phyloP scores from a whole-genome alignment of 2,888 invertebrate genomes.

The Nymphalis urticae region DNA sequence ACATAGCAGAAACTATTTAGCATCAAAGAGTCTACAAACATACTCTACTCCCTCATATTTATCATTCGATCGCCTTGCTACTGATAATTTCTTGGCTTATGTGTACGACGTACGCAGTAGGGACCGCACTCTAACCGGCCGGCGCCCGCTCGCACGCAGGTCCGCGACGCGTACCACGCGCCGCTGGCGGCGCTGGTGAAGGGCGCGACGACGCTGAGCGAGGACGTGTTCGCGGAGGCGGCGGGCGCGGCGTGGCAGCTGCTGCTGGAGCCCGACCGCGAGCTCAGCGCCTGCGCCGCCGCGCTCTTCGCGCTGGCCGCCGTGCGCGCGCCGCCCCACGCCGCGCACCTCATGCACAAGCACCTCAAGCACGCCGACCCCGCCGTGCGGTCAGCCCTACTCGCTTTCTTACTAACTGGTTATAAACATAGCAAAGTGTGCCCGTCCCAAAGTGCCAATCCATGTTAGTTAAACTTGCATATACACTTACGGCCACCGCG shows the following conservation, averaged over 20 bases:
- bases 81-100: background rate
- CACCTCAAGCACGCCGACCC: conserved; percentile 93
- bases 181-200: conserved; percentile 93
- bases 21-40: too few species aligned
- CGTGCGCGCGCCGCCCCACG: conserved; percentile 94
- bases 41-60: background rate
- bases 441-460: too few species aligned
- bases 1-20: too few species aligned
- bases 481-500: too few species aligned
- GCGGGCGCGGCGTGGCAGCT: conserved; percentile 98
- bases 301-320: conserved; percentile 96
- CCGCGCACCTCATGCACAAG: conserved; percentile 93
- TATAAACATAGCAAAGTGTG: too few species aligned
- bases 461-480: too few species aligned
- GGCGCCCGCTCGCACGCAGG: conserved; percentile 65
- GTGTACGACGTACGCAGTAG: too few species aligned
- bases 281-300: conserved; percentile 91
- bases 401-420: too few species aligned
- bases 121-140: too few species aligned
- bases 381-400: conserved; percentile 84
- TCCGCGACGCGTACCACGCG: conserved; percentile 94
- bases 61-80: background rate
- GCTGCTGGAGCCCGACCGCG: conserved; percentile 94
- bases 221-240: conserved; percentile 93
- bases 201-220: conserved; percentile 93